phyloP scores from a whole-genome alignment of 1,140 invertebrate species.

The Eulimnadia texana region DNA sequence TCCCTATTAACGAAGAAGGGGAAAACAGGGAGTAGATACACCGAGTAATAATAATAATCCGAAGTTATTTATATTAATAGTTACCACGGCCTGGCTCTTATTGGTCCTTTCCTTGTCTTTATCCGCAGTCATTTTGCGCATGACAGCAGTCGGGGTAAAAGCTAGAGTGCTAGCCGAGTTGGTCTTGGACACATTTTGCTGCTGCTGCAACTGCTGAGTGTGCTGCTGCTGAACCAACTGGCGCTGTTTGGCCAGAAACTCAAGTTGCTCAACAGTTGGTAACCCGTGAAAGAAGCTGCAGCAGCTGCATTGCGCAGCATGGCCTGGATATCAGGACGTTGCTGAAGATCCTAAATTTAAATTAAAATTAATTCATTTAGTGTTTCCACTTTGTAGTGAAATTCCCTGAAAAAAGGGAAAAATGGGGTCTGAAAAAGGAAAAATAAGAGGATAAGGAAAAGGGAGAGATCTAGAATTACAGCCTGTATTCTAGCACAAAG shows the following conservation, averaged over 20 bases:
- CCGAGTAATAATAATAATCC: too few species aligned
- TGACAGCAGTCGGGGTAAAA: slow-evolving; percentile 77
- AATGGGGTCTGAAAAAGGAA: too few species aligned
- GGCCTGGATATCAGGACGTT: background rate
- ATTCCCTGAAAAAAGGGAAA: too few species aligned
- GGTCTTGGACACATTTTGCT: background rate
- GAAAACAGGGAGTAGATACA: too few species aligned
- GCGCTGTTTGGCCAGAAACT: slow-evolving; percentile 16
- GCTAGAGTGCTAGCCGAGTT: slow-evolving; percentile 34
- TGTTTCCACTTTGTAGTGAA: too few species aligned
- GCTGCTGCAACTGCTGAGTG: slow-evolving; percentile 33
- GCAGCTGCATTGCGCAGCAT: background rate
- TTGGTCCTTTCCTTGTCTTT: slow-evolving; percentile 47
- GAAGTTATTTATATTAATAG: too few species aligned
- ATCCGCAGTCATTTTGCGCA: slow-evolving; percentile 84
- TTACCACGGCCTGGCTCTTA: too few species aligned
- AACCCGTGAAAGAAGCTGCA: background rate
- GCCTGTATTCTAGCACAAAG: too few species aligned
- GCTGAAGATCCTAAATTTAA: background rate
- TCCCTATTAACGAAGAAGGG: background rate
- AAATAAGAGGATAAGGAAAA: too few species aligned
- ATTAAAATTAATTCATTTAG: too few species aligned
- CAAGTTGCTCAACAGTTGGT: background rate
- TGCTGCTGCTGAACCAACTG: slow-evolving; percentile 28
- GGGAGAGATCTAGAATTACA: too few species aligned